phyloP scores from a whole-genome alignment of 2,113 vertebrate species.

The Cyprinodon variegatus region DNA sequence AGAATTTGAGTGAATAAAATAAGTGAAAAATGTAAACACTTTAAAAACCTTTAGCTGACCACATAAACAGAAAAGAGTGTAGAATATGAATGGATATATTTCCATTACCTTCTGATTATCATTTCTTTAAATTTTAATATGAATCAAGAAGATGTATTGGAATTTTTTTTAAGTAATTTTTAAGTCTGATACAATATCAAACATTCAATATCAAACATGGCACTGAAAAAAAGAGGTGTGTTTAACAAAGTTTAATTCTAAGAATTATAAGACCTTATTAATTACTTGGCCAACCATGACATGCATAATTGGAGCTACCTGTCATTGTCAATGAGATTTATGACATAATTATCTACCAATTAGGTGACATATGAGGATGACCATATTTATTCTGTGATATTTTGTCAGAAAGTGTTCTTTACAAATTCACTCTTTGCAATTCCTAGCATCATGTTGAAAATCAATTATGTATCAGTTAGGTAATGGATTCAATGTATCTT shows the following conservation, averaged over 20 bases:
- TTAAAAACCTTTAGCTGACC: background rate
- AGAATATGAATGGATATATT: background rate
- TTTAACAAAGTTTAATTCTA: slow-evolving; percentile 44
- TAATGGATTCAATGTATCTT: background rate
- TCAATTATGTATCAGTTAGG: no score
- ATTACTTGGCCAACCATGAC: slow-evolving; percentile 62
- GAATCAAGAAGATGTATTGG: background rate
- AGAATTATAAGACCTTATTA: slow-evolving; percentile 54
- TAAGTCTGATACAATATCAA: background rate
- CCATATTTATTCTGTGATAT: slow-evolving; percentile 58
- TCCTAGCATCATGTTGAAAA: no score
- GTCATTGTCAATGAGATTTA: slow-evolving; percentile 89
- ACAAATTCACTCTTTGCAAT: slow-evolving; percentile 4
- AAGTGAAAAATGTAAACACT: background rate
- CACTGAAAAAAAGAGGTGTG: slow-evolving; percentile 54
- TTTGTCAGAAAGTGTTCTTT: slow-evolving; percentile 31
- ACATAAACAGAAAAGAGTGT: background rate
- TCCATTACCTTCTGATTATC: background rate
- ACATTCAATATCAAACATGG: slow-evolving; percentile 4
- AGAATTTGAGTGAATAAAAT: background rate
- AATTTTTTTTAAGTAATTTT: background rate
- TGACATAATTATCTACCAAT: slow-evolving; percentile 91
- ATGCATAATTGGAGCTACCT: slow-evolving; percentile 80
- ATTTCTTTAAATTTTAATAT: background rate
- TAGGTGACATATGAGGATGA: slow-evolving; percentile 78